A percentile compares a stretch with the other conserved stretches of the same genome.
phyloP scores from a whole-genome alignment of 1,140 invertebrate genomes.

The silkworm (Bombyx mori) region DNA sequence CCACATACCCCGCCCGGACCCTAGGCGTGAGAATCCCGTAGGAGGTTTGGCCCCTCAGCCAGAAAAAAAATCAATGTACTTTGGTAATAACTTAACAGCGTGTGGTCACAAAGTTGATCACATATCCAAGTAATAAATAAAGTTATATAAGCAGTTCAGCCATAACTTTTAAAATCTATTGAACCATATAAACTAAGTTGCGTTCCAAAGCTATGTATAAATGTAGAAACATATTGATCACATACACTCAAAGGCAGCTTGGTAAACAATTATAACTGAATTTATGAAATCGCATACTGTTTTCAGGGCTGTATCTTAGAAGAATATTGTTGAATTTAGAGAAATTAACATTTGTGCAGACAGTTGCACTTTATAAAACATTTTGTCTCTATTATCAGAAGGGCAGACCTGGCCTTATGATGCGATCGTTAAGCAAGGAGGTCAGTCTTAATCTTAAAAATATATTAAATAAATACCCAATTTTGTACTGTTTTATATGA shows the following conservation, averaged over 20 bases:
- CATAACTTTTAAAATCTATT: too few relatives aligned
- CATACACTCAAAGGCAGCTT: not conserved
- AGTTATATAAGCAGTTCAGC: too few relatives aligned
- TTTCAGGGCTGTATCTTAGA: slow-evolving; percentile 79
- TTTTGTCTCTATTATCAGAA: slow-evolving; percentile 76
- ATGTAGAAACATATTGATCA: not conserved
- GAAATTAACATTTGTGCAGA: slow-evolving; percentile 85
- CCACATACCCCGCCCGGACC: too few relatives aligned
- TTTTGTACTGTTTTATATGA: not conserved
- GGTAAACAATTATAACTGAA: not conserved
- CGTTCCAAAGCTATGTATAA: not conserved
- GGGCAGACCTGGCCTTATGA: slow-evolving; percentile 62
- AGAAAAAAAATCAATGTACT: too few relatives aligned
- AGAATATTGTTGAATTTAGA: slow-evolving; percentile 85
- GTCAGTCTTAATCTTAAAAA: slow-evolving; percentile 22
- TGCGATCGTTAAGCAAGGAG: slow-evolving; percentile 65
- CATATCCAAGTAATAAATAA: too few relatives aligned
- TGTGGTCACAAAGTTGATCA: too few relatives aligned
- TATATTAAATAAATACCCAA: not conserved
- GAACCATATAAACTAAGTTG: not conserved
- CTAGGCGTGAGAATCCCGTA: too few relatives aligned
- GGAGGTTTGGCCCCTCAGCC: too few relatives aligned
- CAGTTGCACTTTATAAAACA: slow-evolving; percentile 78
- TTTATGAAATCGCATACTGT: not conserved
- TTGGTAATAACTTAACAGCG: too few relatives aligned